Conservation (phyloP, 2,113 vertebrate genomes). For the Verasper variegatus region DNA sequence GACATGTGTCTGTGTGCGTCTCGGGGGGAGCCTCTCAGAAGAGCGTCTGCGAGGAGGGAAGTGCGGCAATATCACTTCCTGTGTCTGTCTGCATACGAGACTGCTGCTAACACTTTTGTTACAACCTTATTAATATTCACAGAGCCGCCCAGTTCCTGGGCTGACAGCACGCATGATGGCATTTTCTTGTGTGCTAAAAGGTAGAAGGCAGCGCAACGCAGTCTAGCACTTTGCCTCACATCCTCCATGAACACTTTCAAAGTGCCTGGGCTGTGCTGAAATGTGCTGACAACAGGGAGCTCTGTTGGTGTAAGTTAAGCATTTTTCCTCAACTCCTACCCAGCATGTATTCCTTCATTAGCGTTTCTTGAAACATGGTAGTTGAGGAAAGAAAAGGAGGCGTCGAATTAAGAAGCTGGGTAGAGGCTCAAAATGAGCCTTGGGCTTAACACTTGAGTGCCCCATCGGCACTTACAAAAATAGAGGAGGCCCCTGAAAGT, state of each 20-base stretch:
- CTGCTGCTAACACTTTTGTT: slow-evolving; percentile 59
- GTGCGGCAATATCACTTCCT: slow-evolving; percentile 72
- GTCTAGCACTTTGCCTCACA: slow-evolving; percentile 31
- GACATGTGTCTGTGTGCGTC: neutral
- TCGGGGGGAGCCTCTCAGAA: slow-evolving; percentile 40
- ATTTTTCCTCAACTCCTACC: slow-evolving; percentile 57
- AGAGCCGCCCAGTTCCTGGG: slow-evolving; percentile 20
- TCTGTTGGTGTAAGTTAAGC: slow-evolving; percentile 49
- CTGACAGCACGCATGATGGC: slow-evolving; percentile 25
- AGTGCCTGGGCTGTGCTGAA: slow-evolving; percentile 34
- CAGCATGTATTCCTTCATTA: slow-evolving; percentile 65
- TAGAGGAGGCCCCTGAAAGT: slow-evolving; percentile 61
- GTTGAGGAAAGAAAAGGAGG: slow-evolving; percentile 10
- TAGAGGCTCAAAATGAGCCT: slow-evolving; percentile 52
- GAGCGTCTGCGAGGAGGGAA: slow-evolving; percentile 69
- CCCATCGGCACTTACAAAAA: slow-evolving; percentile 60
- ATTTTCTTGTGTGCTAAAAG: slow-evolving; percentile 25
- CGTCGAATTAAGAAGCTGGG: slow-evolving; percentile 51
- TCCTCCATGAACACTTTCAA: slow-evolving; percentile 39
- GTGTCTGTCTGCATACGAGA: slow-evolving; percentile 74
- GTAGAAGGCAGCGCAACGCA: slow-evolving; percentile 22
- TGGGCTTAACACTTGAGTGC: slow-evolving; percentile 55
- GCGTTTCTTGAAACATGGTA: slow-evolving; percentile 40
- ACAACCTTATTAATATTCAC: slow-evolving; percentile 65
- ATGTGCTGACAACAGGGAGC: slow-evolving; percentile 65